Conservation (phyloP, 2,888 invertebrate species). For the Acleris literana region DNA sequence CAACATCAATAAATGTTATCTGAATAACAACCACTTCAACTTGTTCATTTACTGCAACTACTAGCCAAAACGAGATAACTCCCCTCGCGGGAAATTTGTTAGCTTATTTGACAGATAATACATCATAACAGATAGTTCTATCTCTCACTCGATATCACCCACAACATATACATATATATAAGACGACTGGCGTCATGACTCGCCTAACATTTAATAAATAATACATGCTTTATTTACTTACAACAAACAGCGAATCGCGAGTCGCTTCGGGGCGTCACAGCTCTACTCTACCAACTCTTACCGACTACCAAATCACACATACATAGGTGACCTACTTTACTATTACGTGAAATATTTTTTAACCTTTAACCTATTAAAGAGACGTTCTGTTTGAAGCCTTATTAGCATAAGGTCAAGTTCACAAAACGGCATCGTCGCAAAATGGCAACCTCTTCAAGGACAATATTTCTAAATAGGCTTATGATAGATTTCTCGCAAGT, state of each 20-base stretch:
- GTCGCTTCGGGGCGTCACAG: constrained; percentile 39
- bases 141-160: constrained; percentile 57
- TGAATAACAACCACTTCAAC: constrained; percentile 64
- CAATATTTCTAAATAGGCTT: too few species aligned
- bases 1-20: constrained; percentile 70
- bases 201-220: constrained; percentile 46
- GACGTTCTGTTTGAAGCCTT: too few species aligned
- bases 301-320: constrained; percentile 6
- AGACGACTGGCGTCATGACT: constrained; percentile 51
- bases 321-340: not conserved
- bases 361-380: not conserved
- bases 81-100: constrained; percentile 57
- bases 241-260: constrained; percentile 48
- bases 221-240: constrained; percentile 51
- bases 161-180: constrained; percentile 53
- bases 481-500: too few species aligned
- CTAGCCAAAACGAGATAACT: constrained; percentile 62
- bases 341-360: not conserved
- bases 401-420: too few species aligned
- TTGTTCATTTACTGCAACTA: constrained; percentile 67
- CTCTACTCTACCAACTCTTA: constrained; percentile 1
- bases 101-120: constrained; percentile 71
- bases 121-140: constrained; percentile 64
- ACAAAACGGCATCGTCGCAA: too few species aligned
- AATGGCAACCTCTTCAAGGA: too few species aligned